Evolutionary conservation across 2,797 vertebrate genomes (phyloP).

Genomic region (Paramormyrops hopkinsi): DNA sequence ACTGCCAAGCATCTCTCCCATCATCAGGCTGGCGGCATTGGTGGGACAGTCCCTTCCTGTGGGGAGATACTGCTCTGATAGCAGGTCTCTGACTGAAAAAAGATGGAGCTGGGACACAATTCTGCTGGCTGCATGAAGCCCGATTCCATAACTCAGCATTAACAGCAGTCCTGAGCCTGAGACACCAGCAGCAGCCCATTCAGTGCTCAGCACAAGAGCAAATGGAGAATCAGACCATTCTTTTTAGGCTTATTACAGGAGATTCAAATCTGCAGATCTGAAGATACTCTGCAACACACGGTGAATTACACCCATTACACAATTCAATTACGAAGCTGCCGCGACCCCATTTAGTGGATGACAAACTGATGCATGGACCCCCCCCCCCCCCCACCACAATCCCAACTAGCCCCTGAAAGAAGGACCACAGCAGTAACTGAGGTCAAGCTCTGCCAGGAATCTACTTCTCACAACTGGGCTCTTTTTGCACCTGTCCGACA

Average conservation of each 20-base stretch:
- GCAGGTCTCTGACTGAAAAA: conserved; percentile 19
- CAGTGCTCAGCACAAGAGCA: not conserved
- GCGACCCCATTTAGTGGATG: not conserved
- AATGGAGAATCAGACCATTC: not conserved
- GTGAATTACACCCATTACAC: not conserved
- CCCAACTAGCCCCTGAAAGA: not conserved
- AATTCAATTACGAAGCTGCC: conserved; percentile 7
- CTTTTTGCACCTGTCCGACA: not conserved
- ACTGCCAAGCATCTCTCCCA: not conserved
- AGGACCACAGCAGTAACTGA: not conserved
- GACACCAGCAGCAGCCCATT: not conserved
- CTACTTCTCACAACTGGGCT: not conserved
- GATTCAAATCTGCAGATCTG: not conserved
- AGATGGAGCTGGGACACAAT: not conserved
- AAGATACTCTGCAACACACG: not conserved
- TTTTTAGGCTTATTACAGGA: not conserved
- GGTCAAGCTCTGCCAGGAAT: not conserved
- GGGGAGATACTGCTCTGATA: conserved; percentile 36
- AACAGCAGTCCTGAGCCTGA: not conserved
- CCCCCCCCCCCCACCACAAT: not conserved
- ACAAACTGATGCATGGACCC: conserved; percentile 7
- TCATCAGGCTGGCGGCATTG: not conserved
- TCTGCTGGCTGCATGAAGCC: conserved; percentile 30
- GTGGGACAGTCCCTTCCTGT: not conserved
- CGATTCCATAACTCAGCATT: not conserved